Base-by-base conservation (phyloP, 2,797 vertebrate genomes). In the Phyllotis vaccarum region DNA sequence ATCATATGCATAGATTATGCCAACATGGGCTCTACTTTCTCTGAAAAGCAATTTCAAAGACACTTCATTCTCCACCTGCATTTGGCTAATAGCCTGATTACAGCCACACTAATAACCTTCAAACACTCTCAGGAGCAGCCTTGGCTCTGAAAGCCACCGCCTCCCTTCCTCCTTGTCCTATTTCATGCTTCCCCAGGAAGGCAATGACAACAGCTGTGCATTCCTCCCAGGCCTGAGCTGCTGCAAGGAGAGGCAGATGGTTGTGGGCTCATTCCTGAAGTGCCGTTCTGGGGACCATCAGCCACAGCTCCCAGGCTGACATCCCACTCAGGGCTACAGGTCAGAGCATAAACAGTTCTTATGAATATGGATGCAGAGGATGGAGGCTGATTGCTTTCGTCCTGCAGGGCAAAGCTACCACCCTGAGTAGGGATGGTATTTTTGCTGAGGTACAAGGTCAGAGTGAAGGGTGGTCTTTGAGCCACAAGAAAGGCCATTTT, bases 221-320 rank as follows among this genome's bases (percentile, higher is more conserved):
- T 95, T 89, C 83, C 94, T 97, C 96, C 90, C 90, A 87, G 96
- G 94, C 37, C 94, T 0, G 12, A 90, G 94, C 95, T 91, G 89
- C 97, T 93, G 83, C 89, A 82, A 98, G 92, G 81, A 93, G 93
- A 96, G 82, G 97, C 97, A 97, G 97, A 97, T 94, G 97, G 95
- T 93, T 93, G 58, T 89, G 90, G 95, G 82, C 92, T 97, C 85
- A 93, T 96, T 97, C 93, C 95, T 95, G 96, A 96, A 97, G 96
- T 95, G 76, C 64, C 90, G 95, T 97, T 96, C 91, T 92, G 96
- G 93, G 96, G 95, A 90, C 85, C 94, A 85, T 97, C 92, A 88
- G 49, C 89, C 89, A 37, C 0, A 2, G 95, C 86, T 96, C 96
- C 95, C 89, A 64, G 89, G 76, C 94, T 95, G 92, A 70, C 90